Conservation (phyloP, 1,140 invertebrate species). For the Drosophila orena region DNA sequence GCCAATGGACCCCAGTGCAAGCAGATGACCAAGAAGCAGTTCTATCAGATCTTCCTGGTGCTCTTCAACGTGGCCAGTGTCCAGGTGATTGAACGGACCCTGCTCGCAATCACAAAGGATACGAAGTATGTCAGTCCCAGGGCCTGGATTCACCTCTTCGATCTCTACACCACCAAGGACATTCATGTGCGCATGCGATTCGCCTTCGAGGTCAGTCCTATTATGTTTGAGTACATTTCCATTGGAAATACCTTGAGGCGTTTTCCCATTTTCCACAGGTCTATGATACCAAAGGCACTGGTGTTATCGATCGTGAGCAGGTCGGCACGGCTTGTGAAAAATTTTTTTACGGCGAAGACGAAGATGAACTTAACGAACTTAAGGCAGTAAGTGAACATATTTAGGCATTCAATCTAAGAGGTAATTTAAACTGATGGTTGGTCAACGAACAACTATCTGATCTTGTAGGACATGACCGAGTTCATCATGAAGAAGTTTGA, state of each 20-base stretch:
- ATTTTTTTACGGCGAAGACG: constrained; percentile 45
- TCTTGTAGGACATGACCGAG: constrained; percentile 85
- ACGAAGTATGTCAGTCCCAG: constrained; percentile 24
- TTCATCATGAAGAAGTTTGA: constrained; percentile 91
- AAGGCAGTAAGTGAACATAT: constrained; percentile 15
- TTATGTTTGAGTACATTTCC: no score
- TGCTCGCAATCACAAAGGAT: constrained; percentile 33
- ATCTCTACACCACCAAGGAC: constrained; percentile 36
- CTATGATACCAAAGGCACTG: constrained; percentile 52
- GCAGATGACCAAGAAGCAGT: constrained; percentile 42
- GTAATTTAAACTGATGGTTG: background rate
- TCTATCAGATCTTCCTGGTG: constrained; percentile 36
- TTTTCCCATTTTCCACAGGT: constrained; percentile 39
- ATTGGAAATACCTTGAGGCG: background rate
- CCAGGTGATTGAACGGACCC: constrained; percentile 35
- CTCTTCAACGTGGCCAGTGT: constrained; percentile 37
- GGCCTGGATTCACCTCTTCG: constrained; percentile 37
- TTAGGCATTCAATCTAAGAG: background rate
- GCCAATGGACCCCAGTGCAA: constrained; percentile 23
- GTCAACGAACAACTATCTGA: background rate
- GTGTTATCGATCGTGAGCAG: constrained; percentile 40
- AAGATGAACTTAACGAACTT: constrained; percentile 46
- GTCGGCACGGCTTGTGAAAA: constrained; percentile 23
- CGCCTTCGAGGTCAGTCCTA: constrained; percentile 28
- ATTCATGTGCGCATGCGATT: constrained; percentile 37